Evolutionary conservation across 1,140 invertebrate species (phyloP), one percentile per base, ranked within the genome.

Genomic region (Lethocerus indicus): DNA sequence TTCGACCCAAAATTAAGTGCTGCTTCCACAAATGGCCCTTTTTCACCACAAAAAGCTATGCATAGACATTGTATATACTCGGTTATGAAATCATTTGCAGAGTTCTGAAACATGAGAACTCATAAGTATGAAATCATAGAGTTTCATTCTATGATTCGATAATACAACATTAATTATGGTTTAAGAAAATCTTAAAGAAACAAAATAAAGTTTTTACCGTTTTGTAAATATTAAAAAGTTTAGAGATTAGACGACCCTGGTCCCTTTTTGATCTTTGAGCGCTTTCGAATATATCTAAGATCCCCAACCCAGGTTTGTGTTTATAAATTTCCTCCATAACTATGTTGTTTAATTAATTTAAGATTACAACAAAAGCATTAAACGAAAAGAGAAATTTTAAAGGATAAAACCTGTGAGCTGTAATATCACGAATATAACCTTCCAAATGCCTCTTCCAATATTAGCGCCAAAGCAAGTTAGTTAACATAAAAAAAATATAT

Each of bases 271-370:
- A 26, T n/a, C 2, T 1, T 43, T 50, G 32, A n/a, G 49, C 39
- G n/a, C 3, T 20, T 6, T 50, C 16, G 24, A 50, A 50, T 9
- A 50, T 50, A 20, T 18, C 4, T 12, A 21, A 6, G 2, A 50
- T 32, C n/a, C 49, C 49, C n/a, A 50, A 23, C 7, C 12, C 9
- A 40, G 47, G 47, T 1, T 16, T 16, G 21, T 49, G 32, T 5
- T 18, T 24, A 39, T 40, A 40, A 40, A 49, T 49, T 2, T 3
- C 26, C 13, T 49, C 47, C 42, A 44, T 44, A 7, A n/a, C n/a
- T n/a, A n/a, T n/a, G n/a, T n/a, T n/a, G n/a, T n/a, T n/a, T n/a
- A n/a, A n/a, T n/a, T n/a, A n/a, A n/a, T n/a, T n/a, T n/a, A n/a
- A n/a, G n/a, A n/a, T n/a, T n/a, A n/a, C n/a, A n/a, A n/a, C n/a